These are phyloP conservation scores for Polymixis lichenea DNA, from an alignment of 2,888 invertebrate genomes.

Conservation along the genomic window DNA sequence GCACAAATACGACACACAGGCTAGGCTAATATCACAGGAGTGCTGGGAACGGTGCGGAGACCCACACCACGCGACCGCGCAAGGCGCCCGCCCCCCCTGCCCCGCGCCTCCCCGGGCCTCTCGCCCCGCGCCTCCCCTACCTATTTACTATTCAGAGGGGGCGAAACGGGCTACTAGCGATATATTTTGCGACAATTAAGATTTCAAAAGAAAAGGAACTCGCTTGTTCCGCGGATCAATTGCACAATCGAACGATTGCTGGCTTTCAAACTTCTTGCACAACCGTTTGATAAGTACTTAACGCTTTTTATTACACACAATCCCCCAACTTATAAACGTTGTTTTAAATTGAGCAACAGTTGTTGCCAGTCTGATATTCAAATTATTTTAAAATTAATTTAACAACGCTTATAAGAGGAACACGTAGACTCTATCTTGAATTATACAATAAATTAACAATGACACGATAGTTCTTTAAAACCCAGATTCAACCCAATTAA, in stretches of 20 bases:
- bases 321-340: constrained; percentile 67
- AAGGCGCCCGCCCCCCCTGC: constrained; percentile 58
- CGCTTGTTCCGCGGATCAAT: constrained; percentile 75
- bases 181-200: constrained; percentile 89
- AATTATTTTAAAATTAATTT: constrained; percentile 44
- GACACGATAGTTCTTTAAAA: constrained; percentile 67
- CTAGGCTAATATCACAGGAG: constrained; percentile 91
- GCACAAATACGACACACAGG: constrained; percentile 90
- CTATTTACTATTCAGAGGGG: constrained; percentile 89
- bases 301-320: constrained; percentile 71
- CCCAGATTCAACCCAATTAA: constrained; percentile 71
- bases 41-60: constrained; percentile 88
- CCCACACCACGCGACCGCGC: constrained; percentile 67
- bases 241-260: constrained; percentile 78
- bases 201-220: constrained; percentile 85
- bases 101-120: constrained; percentile 60
- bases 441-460: constrained; percentile 71
- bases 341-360: constrained; percentile 63
- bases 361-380: constrained; percentile 58
- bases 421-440: constrained; percentile 48
- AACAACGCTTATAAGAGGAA: constrained; percentile 55
- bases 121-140: constrained; percentile 76
- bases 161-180: constrained; percentile 85
- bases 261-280: constrained; percentile 74
- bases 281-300: constrained; percentile 77